Percentiles rank a stretch among this genome's conserved stretches.
Conservation (phyloP, 2,888 invertebrate genomes). For the Podotricha telesiphe region DNA sequence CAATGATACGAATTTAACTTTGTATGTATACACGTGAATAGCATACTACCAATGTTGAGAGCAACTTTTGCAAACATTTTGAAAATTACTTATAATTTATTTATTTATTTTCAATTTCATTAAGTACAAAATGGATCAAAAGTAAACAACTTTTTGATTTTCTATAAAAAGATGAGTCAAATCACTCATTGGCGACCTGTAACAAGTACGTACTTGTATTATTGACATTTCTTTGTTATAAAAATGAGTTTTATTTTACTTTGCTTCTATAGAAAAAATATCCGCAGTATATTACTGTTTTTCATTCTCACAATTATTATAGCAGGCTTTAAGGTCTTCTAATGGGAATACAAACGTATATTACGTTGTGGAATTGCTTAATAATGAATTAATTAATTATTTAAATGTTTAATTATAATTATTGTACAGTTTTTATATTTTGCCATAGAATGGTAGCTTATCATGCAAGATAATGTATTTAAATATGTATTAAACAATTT, state of each 20-base stretch:
- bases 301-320: slow-evolving; percentile 38
- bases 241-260: slow-evolving; percentile 36
- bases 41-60: background rate
- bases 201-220: slow-evolving; percentile 23
- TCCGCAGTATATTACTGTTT: slow-evolving; percentile 13
- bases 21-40: background rate
- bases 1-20: background rate
- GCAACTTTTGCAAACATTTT: background rate
- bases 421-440: background rate
- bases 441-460: background rate
- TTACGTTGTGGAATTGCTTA: slow-evolving; percentile 20
- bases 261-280: slow-evolving; percentile 33
- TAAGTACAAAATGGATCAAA: too few relatives aligned
- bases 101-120: background rate
- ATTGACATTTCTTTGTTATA: slow-evolving; percentile 38
- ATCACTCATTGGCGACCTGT: slow-evolving; percentile 10
- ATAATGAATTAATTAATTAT: too few relatives aligned
- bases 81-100: background rate
- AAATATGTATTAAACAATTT: background rate
- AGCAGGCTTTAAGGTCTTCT: slow-evolving; percentile 25
- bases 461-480: too few relatives aligned
- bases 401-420: background rate
- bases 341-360: slow-evolving; percentile 25
- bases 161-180: slow-evolving; percentile 7
- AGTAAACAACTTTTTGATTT: slow-evolving; percentile 12